Evolutionary conservation across 2,797 vertebrate genomes (phyloP).

Genomic region (Gymnoscopelus microlampas): DNA sequence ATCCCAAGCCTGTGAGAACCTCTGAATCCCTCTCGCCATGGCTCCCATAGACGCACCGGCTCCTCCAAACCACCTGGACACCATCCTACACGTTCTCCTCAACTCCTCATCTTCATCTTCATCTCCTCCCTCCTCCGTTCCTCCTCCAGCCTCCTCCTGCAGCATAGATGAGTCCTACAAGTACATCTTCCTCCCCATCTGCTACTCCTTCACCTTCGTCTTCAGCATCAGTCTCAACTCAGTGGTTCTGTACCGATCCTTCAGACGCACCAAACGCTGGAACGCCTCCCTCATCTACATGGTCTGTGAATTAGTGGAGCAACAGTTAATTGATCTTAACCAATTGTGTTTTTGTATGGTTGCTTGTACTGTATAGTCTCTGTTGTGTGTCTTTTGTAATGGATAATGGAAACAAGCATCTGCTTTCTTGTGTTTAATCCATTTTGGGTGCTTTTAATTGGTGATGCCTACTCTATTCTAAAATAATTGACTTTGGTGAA

Average conservation of each 20-base stretch:
- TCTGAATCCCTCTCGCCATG: slow-evolving; percentile 42
- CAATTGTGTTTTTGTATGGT: too few relatives aligned
- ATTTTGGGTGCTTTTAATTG: too few relatives aligned
- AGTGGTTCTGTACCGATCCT: slow-evolving; percentile 83
- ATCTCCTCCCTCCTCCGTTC: neutral
- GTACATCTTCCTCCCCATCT: slow-evolving; percentile 87
- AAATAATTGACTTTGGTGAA: too few relatives aligned
- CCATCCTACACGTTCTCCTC: slow-evolving; percentile 27
- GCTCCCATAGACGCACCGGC: slow-evolving; percentile 26
- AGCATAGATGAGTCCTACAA: slow-evolving; percentile 89
- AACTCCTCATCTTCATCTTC: slow-evolving; percentile 14
- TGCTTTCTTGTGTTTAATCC: too few relatives aligned
- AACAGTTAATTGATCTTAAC: too few relatives aligned
- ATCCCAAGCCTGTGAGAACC: slow-evolving; percentile 35
- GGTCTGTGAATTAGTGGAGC: slow-evolving; percentile 42
- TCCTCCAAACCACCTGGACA: slow-evolving; percentile 23
- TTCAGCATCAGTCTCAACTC: slow-evolving; percentile 86
- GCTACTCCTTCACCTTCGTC: slow-evolving; percentile 86
- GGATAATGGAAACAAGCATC: too few relatives aligned
- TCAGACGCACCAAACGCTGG: slow-evolving; percentile 82
- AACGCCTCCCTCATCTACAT: slow-evolving; percentile 88
- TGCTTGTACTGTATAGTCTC: too few relatives aligned
- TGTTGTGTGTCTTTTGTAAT: too few relatives aligned
- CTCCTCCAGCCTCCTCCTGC: slow-evolving; percentile 65
- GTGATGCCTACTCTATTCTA: too few relatives aligned